phyloP scores from a whole-genome alignment of 2,113 vertebrate species.

The Chlorodrepanis virens region DNA sequence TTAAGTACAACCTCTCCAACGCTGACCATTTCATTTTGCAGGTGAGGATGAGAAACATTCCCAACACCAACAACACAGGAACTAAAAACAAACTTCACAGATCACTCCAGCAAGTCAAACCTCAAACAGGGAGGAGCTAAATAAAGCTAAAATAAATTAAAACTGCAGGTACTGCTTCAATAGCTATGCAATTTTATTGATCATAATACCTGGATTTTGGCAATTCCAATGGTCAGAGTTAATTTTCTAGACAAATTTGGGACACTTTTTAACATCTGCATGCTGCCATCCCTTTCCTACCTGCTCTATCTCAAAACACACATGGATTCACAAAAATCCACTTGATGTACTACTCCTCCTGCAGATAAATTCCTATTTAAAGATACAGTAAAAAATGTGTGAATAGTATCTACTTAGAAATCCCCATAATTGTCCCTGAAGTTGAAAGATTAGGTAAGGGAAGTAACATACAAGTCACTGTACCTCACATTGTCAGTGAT shows the following conservation, averaged over 20 bases:
- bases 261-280: background rate
- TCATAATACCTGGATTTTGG: background rate
- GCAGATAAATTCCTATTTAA: background rate
- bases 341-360: background rate
- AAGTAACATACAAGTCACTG: background rate
- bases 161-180: background rate
- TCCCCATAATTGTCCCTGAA: background rate
- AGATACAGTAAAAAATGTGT: background rate
- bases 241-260: background rate
- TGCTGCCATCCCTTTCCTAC: background rate
- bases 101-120: background rate
- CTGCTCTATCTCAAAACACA: background rate
- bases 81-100: background rate
- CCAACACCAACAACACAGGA: rapidly evolving
- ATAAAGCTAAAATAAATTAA: background rate
- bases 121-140: background rate
- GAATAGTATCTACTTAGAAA: background rate
- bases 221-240: background rate
- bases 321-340: background rate
- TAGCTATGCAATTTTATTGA: background rate
- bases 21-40: background rate
- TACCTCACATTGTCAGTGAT: background rate
- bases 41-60: background rate
- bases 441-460: background rate
- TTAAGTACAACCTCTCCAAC: background rate